phyloP scores from a whole-genome alignment of 2,797 vertebrate genomes.

The Channallabes apus region DNA sequence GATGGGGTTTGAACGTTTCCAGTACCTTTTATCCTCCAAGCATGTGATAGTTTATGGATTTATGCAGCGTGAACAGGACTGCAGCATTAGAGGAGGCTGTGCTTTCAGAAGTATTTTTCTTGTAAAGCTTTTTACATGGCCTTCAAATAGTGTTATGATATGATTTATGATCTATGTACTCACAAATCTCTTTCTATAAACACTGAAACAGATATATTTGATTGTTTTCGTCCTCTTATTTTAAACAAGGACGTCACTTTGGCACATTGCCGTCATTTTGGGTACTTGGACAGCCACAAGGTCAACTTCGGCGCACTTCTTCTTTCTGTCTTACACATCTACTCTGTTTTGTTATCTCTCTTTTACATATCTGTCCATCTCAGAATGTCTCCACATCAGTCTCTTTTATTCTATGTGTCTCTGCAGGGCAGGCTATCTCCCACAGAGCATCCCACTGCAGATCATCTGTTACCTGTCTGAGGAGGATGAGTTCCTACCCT shows the following conservation, averaged over 20 bases:
- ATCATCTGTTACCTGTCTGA: constrained; percentile 91
- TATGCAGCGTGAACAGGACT: constrained; percentile 43
- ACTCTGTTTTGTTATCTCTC: background rate
- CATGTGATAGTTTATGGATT: constrained; percentile 47
- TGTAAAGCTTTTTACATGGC: constrained; percentile 26
- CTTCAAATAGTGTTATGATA: constrained; percentile 38
- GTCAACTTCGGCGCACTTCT: too few relatives aligned
- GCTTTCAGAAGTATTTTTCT: constrained; percentile 8
- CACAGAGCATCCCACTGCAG: constrained; percentile 91
- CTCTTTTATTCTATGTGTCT: constrained; percentile 32
- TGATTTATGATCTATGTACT: constrained; percentile 34
- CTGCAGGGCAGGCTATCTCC: constrained; percentile 91
- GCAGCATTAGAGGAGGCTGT: constrained; percentile 26
- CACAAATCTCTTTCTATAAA: background rate
- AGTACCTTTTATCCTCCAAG: constrained; percentile 39
- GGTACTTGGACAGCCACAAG: background rate
- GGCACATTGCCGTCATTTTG: background rate
- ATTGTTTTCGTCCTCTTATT: constrained; percentile 14
- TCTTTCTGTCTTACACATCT: background rate
- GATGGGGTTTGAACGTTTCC: constrained; percentile 37
- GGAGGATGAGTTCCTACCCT: constrained; percentile 94
- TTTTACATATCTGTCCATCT: background rate
- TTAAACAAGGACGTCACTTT: background rate
- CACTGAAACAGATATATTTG: background rate
- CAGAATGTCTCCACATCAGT: background rate